A percentile compares a stretch with the other conserved stretches of the same genome.
phyloP scores from a whole-genome alignment of 1,140 invertebrate genomes.

The Macrobrachium nipponense region DNA sequence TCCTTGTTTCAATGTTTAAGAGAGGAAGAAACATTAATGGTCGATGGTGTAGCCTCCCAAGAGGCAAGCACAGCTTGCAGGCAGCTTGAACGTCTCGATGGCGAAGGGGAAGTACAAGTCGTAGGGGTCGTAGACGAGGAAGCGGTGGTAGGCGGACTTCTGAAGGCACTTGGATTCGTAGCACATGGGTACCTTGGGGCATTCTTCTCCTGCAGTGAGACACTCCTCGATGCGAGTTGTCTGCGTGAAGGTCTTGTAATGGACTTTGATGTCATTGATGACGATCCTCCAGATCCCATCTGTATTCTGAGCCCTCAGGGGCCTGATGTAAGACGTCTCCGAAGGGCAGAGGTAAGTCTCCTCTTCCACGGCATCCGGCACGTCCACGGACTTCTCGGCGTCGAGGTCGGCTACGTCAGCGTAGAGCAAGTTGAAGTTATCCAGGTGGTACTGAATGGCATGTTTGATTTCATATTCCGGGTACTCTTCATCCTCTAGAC shows the following conservation, averaged over 20 bases:
- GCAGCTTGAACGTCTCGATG: conserved; percentile 64
- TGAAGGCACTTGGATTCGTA: conserved; percentile 47
- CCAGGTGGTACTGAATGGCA: conserved; percentile 63
- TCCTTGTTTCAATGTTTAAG: too few relatives aligned
- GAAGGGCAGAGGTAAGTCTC: conserved; percentile 61
- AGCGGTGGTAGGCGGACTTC: conserved; percentile 40
- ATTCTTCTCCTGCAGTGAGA: conserved; percentile 34
- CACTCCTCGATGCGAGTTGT: conserved; percentile 43
- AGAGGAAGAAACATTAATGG: conserved; percentile 17
- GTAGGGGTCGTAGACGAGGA: conserved; percentile 36
- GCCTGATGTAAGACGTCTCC: conserved; percentile 29
- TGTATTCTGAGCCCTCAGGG: conserved; percentile 33
- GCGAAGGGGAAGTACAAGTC: conserved; percentile 64
- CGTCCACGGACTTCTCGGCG: conserved; percentile 63
- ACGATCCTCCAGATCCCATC: conserved; percentile 64
- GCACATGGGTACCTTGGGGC: conserved; percentile 44
- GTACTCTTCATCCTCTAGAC: conserved; percentile 57
- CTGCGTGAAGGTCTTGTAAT: conserved; percentile 52
- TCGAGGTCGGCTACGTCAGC: conserved; percentile 53
- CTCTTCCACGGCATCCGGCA: conserved; percentile 58
- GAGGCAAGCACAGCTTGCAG: conserved; percentile 63
- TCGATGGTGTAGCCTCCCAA: conserved; percentile 50
- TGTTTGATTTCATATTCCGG: conserved; percentile 62
- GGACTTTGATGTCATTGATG: conserved; percentile 59
- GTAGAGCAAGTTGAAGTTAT: conserved; percentile 63